Conservation (phyloP, 1,140 invertebrate species). For the Drosophila ohnishii region DNA sequence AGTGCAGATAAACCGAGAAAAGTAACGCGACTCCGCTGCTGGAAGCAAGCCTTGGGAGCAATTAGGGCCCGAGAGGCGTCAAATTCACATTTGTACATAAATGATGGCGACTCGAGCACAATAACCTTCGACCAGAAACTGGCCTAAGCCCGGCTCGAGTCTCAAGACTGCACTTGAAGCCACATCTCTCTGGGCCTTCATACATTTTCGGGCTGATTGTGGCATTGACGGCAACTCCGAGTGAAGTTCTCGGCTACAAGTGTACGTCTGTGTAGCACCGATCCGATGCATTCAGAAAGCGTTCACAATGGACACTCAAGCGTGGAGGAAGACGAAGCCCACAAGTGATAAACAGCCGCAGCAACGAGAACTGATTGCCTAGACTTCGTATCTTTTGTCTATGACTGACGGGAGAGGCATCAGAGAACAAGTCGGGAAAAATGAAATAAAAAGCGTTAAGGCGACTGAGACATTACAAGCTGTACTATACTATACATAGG, state of each 20-base stretch:
- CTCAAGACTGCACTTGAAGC: conserved; percentile 44
- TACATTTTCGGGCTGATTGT: conserved; percentile 63
- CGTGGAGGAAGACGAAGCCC: conserved; percentile 42
- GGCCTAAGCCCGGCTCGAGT: conserved; percentile 10
- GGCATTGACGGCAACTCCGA: conserved; percentile 66
- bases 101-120: conserved; percentile 2
- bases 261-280: conserved; percentile 11
- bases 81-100: conserved; percentile 25
- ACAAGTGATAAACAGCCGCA: conserved; percentile 64
- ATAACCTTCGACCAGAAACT: conserved; percentile 36
- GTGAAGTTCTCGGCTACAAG: conserved; percentile 45
- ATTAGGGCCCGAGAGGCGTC: conserved; percentile 52
- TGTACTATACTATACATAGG: no score
- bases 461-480: conserved; percentile 10
- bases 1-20: conserved; percentile 36
- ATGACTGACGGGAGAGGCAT: conserved; percentile 30
- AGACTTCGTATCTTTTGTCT: conserved; percentile 47
- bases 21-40: conserved; percentile 17
- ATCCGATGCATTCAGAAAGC: conserved; percentile 47
- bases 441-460: conserved; percentile 30
- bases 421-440: conserved; percentile 64
- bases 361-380: conserved; percentile 64
- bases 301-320: conserved; percentile 64
- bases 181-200: conserved; percentile 18
- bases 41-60: conserved; percentile 40